These are phyloP conservation scores for Leucoptera coffeella DNA, from an alignment of 2,888 invertebrate species.

Conservation along the genomic window DNA sequence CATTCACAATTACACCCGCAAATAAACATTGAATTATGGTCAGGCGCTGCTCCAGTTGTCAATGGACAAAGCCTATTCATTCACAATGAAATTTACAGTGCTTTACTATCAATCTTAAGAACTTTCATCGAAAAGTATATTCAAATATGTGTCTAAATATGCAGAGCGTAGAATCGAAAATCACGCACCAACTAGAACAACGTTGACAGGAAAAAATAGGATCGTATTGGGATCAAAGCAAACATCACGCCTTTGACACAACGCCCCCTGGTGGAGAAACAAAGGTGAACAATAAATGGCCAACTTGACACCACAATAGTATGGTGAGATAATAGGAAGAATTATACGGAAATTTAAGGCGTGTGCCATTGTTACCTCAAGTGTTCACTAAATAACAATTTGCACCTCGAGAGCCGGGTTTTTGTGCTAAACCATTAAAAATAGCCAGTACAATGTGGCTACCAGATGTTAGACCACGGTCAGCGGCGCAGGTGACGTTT, in stretches of 20 bases:
- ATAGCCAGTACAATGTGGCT: conserved; percentile 34
- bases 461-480: conserved; percentile 36
- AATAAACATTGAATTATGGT: too few species aligned
- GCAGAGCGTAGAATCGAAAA: conserved; percentile 7
- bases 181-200: too few species aligned
- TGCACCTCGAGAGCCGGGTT: conserved; percentile 30
- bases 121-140: conserved; percentile 4
- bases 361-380: conserved; percentile 27
- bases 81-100: conserved; percentile 14
- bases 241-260: conserved; percentile 34
- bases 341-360: conserved; percentile 48
- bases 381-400: conserved; percentile 41
- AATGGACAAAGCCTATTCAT: conserved; percentile 36
- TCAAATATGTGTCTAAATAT: neutral
- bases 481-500: too few species aligned
- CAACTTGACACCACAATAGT: conserved; percentile 35
- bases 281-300: conserved; percentile 41
- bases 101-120: conserved; percentile 12
- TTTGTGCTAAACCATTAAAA: conserved; percentile 35
- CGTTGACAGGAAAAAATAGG: conserved; percentile 15
- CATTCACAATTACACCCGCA: too few species aligned
- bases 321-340: conserved; percentile 35
- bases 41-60: conserved; percentile 41
- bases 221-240: conserved; percentile 33
- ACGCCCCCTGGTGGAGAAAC: conserved; percentile 28